These are phyloP conservation scores for Apotomis turbidana DNA, from an alignment of 2,888 invertebrate species.

Conservation along the genomic window DNA sequence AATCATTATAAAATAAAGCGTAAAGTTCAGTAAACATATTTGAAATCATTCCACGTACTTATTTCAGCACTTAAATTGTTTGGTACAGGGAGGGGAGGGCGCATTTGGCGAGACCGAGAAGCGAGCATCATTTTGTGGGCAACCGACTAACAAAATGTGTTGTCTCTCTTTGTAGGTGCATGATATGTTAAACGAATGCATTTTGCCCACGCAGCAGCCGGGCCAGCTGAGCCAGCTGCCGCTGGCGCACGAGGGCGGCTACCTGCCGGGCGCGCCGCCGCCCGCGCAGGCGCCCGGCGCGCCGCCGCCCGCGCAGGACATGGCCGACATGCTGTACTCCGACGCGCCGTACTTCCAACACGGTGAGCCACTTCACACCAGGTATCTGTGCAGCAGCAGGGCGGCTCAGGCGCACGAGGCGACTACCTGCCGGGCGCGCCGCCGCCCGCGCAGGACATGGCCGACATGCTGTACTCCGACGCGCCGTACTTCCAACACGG, in stretches of 20 bases:
- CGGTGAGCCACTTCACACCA: background rate
- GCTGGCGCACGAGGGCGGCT: slow-evolving; percentile 59
- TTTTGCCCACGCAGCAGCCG: slow-evolving; percentile 47
- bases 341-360: slow-evolving; percentile 65
- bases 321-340: slow-evolving; percentile 51
- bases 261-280: slow-evolving; percentile 52
- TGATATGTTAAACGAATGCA: slow-evolving; percentile 19
- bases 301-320: slow-evolving; percentile 53
- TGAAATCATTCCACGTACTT: too few relatives aligned
- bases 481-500: slow-evolving; percentile 63
- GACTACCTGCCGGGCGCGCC: slow-evolving; percentile 44
- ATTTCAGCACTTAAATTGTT: too few relatives aligned
- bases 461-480: slow-evolving; percentile 51
- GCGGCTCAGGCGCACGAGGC: too few relatives aligned
- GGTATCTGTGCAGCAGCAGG: too few relatives aligned
- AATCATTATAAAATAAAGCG: too few relatives aligned
- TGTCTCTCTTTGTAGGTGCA: slow-evolving; percentile 7
- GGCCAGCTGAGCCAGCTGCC: slow-evolving; percentile 53
- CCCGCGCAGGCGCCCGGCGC: slow-evolving; percentile 52
- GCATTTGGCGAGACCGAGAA: background rate
- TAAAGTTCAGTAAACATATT: too few relatives aligned
- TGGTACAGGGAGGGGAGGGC: too few relatives aligned
- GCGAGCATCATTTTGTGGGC: background rate
- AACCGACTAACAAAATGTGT: background rate
- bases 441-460: slow-evolving; percentile 54